Conservation (phyloP, 2,113 vertebrate genomes). For the Podarcis raffonei region DNA sequence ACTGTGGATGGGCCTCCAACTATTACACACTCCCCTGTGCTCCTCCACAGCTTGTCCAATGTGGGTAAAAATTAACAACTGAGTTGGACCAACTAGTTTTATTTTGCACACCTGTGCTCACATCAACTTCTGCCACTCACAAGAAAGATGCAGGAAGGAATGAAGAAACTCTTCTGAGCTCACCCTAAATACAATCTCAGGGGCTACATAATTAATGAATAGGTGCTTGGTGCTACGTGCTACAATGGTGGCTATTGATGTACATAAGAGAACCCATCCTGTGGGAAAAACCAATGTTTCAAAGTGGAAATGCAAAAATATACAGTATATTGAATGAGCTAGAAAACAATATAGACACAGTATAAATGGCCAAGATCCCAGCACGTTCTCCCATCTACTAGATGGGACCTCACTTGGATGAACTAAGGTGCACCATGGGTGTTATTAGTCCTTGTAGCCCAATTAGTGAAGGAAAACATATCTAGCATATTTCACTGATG, state of each 20-base stretch:
- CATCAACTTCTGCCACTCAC: background rate
- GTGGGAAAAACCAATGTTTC: background rate
- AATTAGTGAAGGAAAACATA: background rate
- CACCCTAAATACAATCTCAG: background rate
- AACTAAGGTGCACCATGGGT: background rate
- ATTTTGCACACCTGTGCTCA: background rate
- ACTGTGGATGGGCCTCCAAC: background rate
- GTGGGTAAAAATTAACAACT: background rate
- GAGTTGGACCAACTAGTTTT: background rate
- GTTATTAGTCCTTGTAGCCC: background rate
- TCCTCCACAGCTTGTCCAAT: background rate
- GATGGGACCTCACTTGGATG: background rate
- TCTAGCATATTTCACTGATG: background rate
- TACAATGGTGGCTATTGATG: background rate
- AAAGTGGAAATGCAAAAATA: background rate
- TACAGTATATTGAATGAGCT: background rate
- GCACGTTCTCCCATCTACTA: too few relatives aligned
- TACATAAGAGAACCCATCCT: background rate
- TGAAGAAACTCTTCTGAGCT: background rate
- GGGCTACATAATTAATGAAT: background rate
- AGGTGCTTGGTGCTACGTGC: background rate
- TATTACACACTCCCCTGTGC: background rate
- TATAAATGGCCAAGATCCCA: background rate
- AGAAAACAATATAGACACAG: background rate
- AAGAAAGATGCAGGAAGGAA: background rate